Conservation (phyloP, 1,140 invertebrate species). For the Drosophila neocordata region DNA sequence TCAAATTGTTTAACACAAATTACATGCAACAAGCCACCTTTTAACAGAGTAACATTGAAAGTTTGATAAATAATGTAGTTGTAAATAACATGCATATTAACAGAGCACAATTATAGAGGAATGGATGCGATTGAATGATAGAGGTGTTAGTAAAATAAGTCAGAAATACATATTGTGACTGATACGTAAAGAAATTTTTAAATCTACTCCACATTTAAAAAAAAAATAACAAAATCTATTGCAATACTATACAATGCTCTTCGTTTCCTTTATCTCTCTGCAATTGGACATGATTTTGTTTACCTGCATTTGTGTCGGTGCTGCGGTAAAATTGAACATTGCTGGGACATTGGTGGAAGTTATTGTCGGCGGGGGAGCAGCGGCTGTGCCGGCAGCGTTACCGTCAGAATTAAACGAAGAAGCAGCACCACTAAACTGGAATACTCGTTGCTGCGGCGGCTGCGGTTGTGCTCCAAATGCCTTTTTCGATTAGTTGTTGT, state of each 20-base stretch:
- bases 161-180: too few relatives aligned
- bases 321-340: constrained; percentile 54
- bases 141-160: constrained; percentile 2
- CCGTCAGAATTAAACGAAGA: not conserved
- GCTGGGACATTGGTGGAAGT: constrained; percentile 8
- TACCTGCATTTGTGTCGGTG: constrained; percentile 61
- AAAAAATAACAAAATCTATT: not conserved
- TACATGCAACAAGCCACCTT: constrained; percentile 2
- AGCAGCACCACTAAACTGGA: constrained; percentile 53
- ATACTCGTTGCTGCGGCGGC: constrained; percentile 34
- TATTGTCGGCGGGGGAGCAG: constrained; percentile 13
- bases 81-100: constrained; percentile 5
- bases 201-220: not conserved
- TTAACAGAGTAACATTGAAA: constrained; percentile 2
- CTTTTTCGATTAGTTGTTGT: constrained; percentile 8
- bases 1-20: constrained; percentile 20
- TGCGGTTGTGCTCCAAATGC: constrained; percentile 16
- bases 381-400: not conserved
- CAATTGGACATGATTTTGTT: constrained; percentile 31
- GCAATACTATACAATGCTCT: not conserved
- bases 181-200: not conserved
- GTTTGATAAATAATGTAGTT: constrained; percentile 25
- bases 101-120: not conserved
- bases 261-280: constrained; percentile 15
- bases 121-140: not conserved